Evolutionary conservation across 2,113 vertebrate genomes (phyloP).

Genomic region (Theropithecus gelada): DNA sequence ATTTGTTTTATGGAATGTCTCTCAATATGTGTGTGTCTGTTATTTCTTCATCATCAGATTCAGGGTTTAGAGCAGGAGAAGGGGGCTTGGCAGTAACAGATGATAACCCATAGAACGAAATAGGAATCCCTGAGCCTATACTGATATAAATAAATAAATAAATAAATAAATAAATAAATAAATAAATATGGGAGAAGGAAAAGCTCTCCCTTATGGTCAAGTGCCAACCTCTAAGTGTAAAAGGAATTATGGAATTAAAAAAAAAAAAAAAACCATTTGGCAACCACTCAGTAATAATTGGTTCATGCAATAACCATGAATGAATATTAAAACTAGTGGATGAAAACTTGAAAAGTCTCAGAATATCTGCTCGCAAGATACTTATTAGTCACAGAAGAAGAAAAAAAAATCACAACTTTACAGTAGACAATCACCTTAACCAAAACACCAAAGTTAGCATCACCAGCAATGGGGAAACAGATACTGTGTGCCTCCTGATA

Average conservation of each 20-base stretch:
- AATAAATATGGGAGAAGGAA: not conserved
- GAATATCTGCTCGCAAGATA: not conserved
- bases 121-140: not conserved
- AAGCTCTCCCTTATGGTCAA: not conserved
- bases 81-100: not conserved
- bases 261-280: not conserved
- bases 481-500: not conserved
- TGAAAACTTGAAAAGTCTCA: not conserved
- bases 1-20: constrained; percentile 1
- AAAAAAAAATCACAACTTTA: not conserved
- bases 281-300: not conserved
- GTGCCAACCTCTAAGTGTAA: not conserved
- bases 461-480: not conserved
- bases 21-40: not conserved
- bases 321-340: not conserved
- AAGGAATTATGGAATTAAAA: not conserved
- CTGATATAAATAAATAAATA: not conserved
- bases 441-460: not conserved
- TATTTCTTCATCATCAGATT: not conserved
- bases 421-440: not conserved
- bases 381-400: not conserved
- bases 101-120: not conserved
- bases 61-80: not conserved
- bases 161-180: not conserved
- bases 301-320: not conserved